Evolutionary conservation across 2,113 vertebrate genomes (phyloP), one percentile per base, ranked within the genome.

Genomic region (Cavia porcellus): DNA sequence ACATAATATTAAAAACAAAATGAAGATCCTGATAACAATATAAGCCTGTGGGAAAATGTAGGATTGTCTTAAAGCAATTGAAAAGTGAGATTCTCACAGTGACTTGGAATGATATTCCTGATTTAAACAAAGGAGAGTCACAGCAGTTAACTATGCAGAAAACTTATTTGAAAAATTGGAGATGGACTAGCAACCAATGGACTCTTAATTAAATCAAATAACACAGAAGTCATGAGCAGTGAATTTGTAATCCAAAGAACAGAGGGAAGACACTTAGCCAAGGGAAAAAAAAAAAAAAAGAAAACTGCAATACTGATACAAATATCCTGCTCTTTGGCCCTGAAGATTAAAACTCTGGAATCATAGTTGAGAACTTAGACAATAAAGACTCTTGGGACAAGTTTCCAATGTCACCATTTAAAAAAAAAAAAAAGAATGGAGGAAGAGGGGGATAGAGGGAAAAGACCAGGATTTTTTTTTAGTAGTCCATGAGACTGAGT

Each of bases 1-100:
- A 86, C 62, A 45, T 87, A 50, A 82, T 6, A 72, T 85, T 96
- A 83, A 89, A 96, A 86, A 14, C 7, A 77, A 93, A 89, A 89
- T 64, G 64, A 93, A 93, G 89, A 45, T 20, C 24, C 5, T n/a
- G 3, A 57, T 57, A 62, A 55, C 55, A 52, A 82, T 83, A 93
- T 89, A 83, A 93, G 96, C 47, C 95, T 14, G 86, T 2, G 47
- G 47, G 28, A 81, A 20, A 42, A 10, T 25, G 11, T 15, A 3
- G 25, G 28, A 81, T 92, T 95, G 79, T 91, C 59, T 10, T 38
- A 89, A 93, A 47, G 12, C 3, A 82, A 64, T 64, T 35, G 83
- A 87, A 79, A 42, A 61, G 24, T 85, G 38, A 68, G 45, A 86
- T 74, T 93, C 4, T 20, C 2, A 10, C 10, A 64, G 13, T 66